These are phyloP conservation scores for Gymnogyps californianus DNA, from an alignment of 2,113 vertebrate species.

Conservation along the genomic window DNA sequence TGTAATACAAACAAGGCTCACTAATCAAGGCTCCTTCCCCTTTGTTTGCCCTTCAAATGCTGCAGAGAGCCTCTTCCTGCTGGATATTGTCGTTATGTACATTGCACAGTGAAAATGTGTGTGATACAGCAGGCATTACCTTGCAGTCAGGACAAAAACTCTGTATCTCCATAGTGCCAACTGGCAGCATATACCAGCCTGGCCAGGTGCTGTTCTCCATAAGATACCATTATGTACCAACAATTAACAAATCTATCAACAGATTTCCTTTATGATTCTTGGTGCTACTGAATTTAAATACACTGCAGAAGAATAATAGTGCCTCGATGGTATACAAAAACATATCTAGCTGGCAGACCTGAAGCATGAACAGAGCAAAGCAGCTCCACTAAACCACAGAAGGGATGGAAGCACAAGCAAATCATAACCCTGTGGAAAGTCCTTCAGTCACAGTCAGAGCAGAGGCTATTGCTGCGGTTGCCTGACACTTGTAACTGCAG, in stretches of 20 bases:
- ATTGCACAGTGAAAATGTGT: background rate
- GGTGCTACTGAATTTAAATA: background rate
- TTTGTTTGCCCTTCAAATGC: slow-evolving; percentile 47
- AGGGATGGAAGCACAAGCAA: background rate
- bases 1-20: slow-evolving; percentile 31
- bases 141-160: too few species aligned
- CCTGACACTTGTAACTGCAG: background rate
- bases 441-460: background rate
- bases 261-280: background rate
- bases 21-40: slow-evolving; percentile 42
- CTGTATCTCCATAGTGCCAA: background rate
- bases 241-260: background rate
- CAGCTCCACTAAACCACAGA: background rate
- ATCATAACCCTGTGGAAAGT: background rate
- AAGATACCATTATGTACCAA: background rate
- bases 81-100: background rate
- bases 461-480: accelerated
- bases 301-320: background rate
- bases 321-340: background rate
- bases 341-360: background rate
- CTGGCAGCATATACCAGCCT: background rate
- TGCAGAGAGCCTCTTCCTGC: slow-evolving; percentile 17
- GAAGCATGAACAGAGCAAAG: background rate
- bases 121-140: background rate
- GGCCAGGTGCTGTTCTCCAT: slow-evolving; percentile 18